Conservation (phyloP, 2,113 vertebrate species). For the Capreolus pygargus region DNA sequence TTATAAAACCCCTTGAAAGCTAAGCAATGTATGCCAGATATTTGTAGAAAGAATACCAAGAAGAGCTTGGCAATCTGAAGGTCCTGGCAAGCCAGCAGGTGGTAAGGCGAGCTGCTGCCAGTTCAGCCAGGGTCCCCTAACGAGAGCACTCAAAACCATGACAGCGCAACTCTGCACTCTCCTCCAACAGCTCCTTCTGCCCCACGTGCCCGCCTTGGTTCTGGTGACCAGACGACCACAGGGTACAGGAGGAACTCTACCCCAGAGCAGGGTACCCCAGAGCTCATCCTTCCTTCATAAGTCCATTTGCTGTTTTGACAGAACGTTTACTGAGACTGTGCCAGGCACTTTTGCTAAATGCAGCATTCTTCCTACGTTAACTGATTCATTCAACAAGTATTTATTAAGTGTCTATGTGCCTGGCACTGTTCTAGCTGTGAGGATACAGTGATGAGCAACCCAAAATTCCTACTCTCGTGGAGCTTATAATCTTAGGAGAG, state of each 20-base stretch:
- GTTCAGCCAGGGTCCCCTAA: neutral
- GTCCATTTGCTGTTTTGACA: neutral
- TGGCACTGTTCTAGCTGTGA: neutral
- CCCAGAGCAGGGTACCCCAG: neutral
- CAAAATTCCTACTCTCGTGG: neutral
- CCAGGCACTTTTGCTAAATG: neutral
- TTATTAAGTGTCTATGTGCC: neutral
- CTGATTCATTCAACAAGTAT: neutral
- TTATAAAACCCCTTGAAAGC: neutral
- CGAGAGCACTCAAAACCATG: fast-evolving
- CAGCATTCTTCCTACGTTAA: neutral
- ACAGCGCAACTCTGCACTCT: neutral
- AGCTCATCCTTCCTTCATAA: neutral
- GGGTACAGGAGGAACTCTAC: neutral
- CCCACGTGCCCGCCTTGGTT: neutral
- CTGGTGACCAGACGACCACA: neutral
- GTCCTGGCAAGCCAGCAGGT: neutral
- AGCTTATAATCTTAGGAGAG: neutral
- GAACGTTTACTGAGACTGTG: neutral
- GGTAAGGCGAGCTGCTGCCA: neutral
- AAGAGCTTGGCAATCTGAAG: neutral
- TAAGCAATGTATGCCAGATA: neutral
- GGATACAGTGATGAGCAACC: neutral
- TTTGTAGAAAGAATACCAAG: neutral
- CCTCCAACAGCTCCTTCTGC: neutral